These are phyloP conservation scores for Crotalus viridis DNA, from an alignment of 2,113 vertebrate genomes.

Conservation along the genomic window DNA sequence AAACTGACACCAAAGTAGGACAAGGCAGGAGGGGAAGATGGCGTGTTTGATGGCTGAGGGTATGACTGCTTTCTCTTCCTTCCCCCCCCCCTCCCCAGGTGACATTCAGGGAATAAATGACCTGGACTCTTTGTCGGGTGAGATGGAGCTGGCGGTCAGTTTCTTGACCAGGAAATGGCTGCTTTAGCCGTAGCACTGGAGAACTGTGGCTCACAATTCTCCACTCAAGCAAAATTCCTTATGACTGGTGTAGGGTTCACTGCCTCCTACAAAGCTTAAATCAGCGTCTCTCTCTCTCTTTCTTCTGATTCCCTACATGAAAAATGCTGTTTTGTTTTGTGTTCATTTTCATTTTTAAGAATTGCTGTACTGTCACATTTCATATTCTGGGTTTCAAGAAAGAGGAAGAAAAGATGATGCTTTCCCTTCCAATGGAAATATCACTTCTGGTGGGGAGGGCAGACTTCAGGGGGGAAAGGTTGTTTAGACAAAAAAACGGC, in stretches of 20 bases:
- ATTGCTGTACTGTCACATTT: background rate
- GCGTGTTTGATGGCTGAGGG: constrained; percentile 24
- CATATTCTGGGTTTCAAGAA: background rate
- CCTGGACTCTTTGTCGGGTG: constrained; percentile 30
- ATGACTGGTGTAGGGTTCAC: background rate
- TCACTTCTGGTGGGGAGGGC: background rate
- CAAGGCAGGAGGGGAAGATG: background rate
- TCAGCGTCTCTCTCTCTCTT: background rate
- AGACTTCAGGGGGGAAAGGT: background rate
- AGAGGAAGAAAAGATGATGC: background rate
- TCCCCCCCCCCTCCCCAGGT: constrained; percentile 13
- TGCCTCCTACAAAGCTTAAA: background rate
- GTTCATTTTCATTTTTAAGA: background rate
- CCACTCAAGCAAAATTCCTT: background rate
- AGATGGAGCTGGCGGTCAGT: constrained; percentile 27
- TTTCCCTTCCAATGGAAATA: background rate
- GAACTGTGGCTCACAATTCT: constrained; percentile 30
- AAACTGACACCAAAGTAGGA: constrained; percentile 32
- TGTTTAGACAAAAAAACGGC: background rate
- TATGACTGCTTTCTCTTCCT: constrained; percentile 7
- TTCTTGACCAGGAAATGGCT: constrained; percentile 42
- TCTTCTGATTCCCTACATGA: background rate
- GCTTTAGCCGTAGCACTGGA: background rate
- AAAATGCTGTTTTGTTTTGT: background rate
- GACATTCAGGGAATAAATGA: constrained; percentile 25